Base-by-base conservation (phyloP, 2,888 invertebrate genomes). In the Sminthurinus aureus region DNA sequence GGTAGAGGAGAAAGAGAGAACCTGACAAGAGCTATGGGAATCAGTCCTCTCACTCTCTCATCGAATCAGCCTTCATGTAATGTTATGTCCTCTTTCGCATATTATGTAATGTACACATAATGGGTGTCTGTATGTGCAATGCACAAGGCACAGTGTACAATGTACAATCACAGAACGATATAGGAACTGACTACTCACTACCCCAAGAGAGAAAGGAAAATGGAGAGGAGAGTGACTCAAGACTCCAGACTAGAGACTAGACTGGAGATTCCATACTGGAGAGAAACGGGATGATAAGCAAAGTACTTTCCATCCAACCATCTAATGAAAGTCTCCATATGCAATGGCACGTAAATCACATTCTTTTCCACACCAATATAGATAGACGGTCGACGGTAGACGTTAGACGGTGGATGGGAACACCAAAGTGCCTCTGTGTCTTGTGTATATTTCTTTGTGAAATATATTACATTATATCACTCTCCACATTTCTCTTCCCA, bases 331-430 rank as follows among this genome's bases (percentile, higher is more conserved):
- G 81, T 73, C 79, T 78, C 50, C 81, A 69, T 64, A 84, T 84
- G 84, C 81, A 74, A 74, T 78, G 84, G 81, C 84, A 84, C 84
- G 84, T 84, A 84, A 84, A 81, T 84, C 81, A 78, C 84, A 84
- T 84, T 84, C 84, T 84, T 84, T 81, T 81, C 83, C 71, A 76
- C 77, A 69, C 69, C 77, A 82, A 82, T 2, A 13, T 18, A 58
- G 2, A 58, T 9, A 58, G 38, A 38, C 1, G 38, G 6, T 38
- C 38, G 38, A 38, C 38, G 38, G 38, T 38, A 38, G 38, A 38
- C 38, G 1, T 1, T 38, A 38, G 38, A 38, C 38, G 1, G 38
- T 38, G 6, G 38, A 38, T 38, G 38, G 38, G 38, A 38, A 38
- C 3, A 38, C 38, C 38, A 38, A 38, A 38, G 38, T 38, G 38